Evolutionary conservation across 2,797 vertebrate genomes (phyloP).

Genomic region (Ctenosaura bakeri): DNA sequence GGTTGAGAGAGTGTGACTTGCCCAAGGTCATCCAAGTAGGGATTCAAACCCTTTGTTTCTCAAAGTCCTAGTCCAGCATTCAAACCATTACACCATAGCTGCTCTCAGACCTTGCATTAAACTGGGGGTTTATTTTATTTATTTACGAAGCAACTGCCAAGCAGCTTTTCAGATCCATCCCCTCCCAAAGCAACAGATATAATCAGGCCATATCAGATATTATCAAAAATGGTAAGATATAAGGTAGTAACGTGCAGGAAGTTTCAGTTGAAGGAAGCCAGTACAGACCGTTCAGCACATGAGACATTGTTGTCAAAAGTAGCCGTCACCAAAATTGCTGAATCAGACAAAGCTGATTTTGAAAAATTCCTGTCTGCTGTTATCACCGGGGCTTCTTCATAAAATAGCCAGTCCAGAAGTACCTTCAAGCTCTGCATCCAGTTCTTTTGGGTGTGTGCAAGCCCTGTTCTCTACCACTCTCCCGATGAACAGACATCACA

Average conservation of each 20-base stretch:
- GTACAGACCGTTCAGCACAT: background rate
- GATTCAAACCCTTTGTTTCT: too few species aligned
- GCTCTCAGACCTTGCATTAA: too few species aligned
- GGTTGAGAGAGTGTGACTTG: too few species aligned
- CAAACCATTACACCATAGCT: too few species aligned
- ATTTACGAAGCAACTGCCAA: background rate
- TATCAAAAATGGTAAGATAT: background rate
- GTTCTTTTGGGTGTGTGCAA: too few species aligned
- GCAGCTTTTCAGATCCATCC: background rate
- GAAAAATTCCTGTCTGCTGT: background rate
- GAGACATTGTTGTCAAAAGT: background rate
- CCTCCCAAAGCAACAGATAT: background rate
- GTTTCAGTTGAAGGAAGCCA: background rate
- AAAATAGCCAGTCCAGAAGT: background rate
- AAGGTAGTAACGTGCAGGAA: background rate
- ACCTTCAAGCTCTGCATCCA: background rate
- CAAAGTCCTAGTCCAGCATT: too few species aligned
- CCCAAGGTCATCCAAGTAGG: too few species aligned
- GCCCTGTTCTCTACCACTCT: too few species aligned
- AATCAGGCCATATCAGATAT: background rate
- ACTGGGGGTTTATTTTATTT: background rate
- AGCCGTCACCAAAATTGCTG: background rate
- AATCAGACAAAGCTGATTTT: background rate
- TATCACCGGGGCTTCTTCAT: background rate
- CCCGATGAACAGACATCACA: too few species aligned